These are phyloP conservation scores for Spicauda simplicius DNA, from an alignment of 2,888 invertebrate species.

Conservation along the genomic window DNA sequence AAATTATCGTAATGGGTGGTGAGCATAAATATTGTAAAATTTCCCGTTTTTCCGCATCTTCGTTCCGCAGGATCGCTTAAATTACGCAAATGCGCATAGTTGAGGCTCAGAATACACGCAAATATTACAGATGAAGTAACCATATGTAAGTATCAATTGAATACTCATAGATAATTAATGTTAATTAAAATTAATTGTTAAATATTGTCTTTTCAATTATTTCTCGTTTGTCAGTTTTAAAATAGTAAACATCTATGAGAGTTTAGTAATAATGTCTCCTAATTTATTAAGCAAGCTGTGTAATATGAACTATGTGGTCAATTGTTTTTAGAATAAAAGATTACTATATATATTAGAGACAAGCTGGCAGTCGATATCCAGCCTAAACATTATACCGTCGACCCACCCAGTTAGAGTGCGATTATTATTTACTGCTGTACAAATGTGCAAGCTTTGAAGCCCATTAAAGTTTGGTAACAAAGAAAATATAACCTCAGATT, in stretches of 20 bases:
- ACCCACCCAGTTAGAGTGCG: constrained; percentile 16
- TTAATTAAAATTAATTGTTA: too few species aligned
- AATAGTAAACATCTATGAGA: too few species aligned
- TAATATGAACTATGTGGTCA: too few species aligned
- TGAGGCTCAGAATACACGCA: not conserved
- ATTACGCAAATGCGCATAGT: constrained; percentile 12
- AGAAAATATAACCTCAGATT: not conserved
- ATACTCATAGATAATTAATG: too few species aligned
- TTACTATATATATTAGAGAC: not conserved
- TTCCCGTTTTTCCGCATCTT: constrained; percentile 27
- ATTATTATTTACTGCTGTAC: constrained; percentile 17
- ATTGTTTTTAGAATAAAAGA: not conserved
- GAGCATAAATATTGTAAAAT: constrained; percentile 24
- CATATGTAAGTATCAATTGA: too few species aligned
- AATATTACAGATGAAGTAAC: not conserved
- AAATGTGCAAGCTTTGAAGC: not conserved
- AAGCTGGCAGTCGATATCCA: not conserved
- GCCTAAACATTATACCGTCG: constrained; percentile 17
- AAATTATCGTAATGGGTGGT: constrained; percentile 16
- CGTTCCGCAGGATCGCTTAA: constrained; percentile 15
- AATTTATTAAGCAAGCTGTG: too few species aligned
- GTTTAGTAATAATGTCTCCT: too few species aligned
- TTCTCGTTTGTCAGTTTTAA: too few species aligned
- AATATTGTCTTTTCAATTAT: too few species aligned
- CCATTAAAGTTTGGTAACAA: not conserved